Base-by-base conservation (phyloP, 2,113 vertebrate species). In the Ceratotherium simum region DNA sequence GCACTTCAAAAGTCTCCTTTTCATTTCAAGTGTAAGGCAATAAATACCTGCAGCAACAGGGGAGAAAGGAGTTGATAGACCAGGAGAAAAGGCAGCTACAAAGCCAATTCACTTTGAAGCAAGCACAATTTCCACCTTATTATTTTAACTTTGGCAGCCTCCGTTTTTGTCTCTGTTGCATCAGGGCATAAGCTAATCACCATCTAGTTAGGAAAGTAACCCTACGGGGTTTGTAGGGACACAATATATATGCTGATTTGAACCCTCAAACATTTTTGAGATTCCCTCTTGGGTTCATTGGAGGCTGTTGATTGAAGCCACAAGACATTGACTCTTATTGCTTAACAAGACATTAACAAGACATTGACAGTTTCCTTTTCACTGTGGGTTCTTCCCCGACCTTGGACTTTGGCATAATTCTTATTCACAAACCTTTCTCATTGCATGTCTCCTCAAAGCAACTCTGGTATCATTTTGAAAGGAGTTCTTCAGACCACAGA, bases 1-100 rank as follows among this genome's bases (percentile, higher is more conserved):
- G 79, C 60, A 98, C 87, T 94, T 97, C 97, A 91, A 23, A 75
- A 64, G 65, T 97, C 79, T 4, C 95, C 98, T 98, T 98, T 94
- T 98, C 97, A 96, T 97, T 98, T 97, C 97, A 98, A 80, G 93
- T 95, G 20, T 96, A 90, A 98, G 98, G 98, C 98, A 99, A 98
- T 98, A 98, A 98, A 72, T 92, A 96, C 85, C 94, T 97, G 75
- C 95, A 98, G 91, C 75, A 86, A 48, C 39, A 58, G 62, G 4
- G 89, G 81, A 72, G n/a, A 29, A 20, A 82, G 80, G 54, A 70
- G 51, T 60, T 88, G 80, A 85, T 87, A 84, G 90, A 54, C 29
- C 64, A n/a, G 70, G 69, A 90, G 58, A 46, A 79, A 76, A 96
- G 90, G 84, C 88, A 56, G 65, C 48, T 60, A 11, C 11, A 12